Percentiles rank a stretch among this genome's conserved stretches.
Evolutionary conservation across 2,797 vertebrate species (phyloP).

Genomic region (Toxotes lorentzi): DNA sequence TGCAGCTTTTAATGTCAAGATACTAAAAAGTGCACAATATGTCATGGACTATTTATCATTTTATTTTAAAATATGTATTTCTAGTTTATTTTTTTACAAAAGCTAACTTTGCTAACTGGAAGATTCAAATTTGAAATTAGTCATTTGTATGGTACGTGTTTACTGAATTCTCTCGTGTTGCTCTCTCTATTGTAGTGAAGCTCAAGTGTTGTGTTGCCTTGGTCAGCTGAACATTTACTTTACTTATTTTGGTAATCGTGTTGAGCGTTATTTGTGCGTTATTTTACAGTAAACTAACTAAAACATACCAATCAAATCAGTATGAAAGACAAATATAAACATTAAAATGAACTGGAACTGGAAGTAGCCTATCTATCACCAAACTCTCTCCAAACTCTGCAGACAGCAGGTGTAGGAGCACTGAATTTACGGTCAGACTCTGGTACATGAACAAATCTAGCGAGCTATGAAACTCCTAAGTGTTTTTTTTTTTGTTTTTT

Average conservation of each 20-base stretch:
- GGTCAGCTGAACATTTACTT: not conserved
- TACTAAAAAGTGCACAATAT: not conserved
- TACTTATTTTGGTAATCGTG: not conserved
- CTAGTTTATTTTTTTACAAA: not conserved
- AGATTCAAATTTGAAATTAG: too few species aligned
- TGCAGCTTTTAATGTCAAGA: slow-evolving; percentile 2
- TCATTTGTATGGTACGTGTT: too few species aligned
- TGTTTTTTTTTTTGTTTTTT: not conserved
- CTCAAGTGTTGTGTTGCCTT: too few species aligned
- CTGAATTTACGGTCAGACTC: not conserved
- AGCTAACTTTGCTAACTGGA: too few species aligned
- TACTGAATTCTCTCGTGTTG: too few species aligned
- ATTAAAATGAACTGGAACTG: too few species aligned
- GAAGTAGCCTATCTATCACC: not conserved
- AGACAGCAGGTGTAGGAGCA: not conserved
- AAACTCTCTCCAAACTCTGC: not conserved
- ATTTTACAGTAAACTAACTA: not conserved
- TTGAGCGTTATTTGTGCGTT: not conserved
- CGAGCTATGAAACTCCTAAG: not conserved
- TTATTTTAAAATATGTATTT: too few species aligned
- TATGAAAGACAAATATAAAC: too few species aligned
- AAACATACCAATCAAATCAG: not conserved
- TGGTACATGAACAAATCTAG: not conserved
- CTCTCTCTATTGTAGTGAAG: too few species aligned
- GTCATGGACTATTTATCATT: too few species aligned